Percentiles rank a stretch among this genome's conserved stretches.
Evolutionary conservation across 2,888 invertebrate species (phyloP).

Genomic region (Cremastobaeus sp.): DNA sequence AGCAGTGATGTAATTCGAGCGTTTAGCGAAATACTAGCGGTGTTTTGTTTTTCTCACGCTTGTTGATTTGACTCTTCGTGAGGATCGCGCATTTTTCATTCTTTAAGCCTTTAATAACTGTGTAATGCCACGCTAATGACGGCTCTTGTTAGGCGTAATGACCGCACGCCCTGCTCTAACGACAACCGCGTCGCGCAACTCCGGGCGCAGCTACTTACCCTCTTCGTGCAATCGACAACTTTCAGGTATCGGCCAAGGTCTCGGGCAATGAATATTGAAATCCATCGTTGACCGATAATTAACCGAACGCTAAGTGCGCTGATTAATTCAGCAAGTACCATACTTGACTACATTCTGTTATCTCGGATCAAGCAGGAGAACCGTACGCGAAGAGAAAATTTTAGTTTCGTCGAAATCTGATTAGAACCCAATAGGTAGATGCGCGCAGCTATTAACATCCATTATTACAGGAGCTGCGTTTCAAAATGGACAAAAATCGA

Average conservation of each 20-base stretch:
- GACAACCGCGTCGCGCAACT: constrained; percentile 59
- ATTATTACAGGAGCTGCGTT: too few species aligned
- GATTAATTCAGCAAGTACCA: constrained; percentile 47
- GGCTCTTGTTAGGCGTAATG: constrained; percentile 67
- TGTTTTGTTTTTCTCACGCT: constrained; percentile 52
- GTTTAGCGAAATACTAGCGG: constrained; percentile 28
- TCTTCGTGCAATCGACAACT: constrained; percentile 54
- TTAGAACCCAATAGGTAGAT: too few species aligned
- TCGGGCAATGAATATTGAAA: constrained; percentile 55
- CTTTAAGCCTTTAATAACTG: constrained; percentile 66
- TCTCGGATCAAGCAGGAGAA: constrained; percentile 35
- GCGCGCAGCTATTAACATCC: too few species aligned
- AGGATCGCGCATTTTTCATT: constrained; percentile 62
- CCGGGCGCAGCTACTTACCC: constrained; percentile 52
- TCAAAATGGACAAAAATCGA: too few species aligned
- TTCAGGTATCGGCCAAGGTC: constrained; percentile 51
- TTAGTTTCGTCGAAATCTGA: constrained; percentile 1
- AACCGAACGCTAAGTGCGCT: constrained; percentile 36
- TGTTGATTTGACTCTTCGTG: constrained; percentile 60
- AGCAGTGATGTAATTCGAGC: constrained; percentile 34
- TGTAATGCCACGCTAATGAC: constrained; percentile 69
- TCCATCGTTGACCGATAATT: constrained; percentile 58
- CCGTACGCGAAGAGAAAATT: constrained; percentile 1
- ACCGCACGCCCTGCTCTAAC: constrained; percentile 64
- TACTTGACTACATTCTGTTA: constrained; percentile 28